Conservation (phyloP, 2,113 vertebrate species). For the Dolichallabes microphthalmus region DNA sequence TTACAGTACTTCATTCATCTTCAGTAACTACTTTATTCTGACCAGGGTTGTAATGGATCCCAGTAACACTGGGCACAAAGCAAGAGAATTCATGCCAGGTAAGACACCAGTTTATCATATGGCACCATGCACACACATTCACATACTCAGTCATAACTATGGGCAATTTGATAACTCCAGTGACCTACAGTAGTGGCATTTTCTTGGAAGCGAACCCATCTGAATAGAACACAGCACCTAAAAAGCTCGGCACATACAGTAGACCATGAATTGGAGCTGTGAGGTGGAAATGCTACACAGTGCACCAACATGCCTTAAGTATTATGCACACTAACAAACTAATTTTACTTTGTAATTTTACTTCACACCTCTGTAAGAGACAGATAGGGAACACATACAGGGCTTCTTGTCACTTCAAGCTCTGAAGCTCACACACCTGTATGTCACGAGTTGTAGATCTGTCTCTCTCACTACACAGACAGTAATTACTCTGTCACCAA, state of each 20-base stretch:
- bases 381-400: not conserved
- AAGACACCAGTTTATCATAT: not conserved
- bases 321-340: not conserved
- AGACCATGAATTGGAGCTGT: not conserved
- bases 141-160: not conserved
- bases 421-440: constrained; percentile 28
- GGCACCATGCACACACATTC: not conserved
- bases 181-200: not conserved
- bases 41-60: not conserved
- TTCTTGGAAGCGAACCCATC: not conserved
- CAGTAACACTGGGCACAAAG: not conserved
- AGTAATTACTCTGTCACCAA: constrained; percentile 49
- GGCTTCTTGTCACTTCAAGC: not conserved
- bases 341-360: not conserved
- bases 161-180: not conserved
- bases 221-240: not conserved
- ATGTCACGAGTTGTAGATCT: constrained; percentile 32
- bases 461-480: constrained; percentile 11
- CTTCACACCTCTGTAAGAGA: not conserved
- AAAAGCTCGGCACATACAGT: not conserved
- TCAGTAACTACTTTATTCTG: not conserved
- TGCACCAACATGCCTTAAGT: not conserved
- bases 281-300: not conserved
- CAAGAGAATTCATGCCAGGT: not conserved
- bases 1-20: not conserved